Evolutionary conservation across 2,113 vertebrate species (phyloP).

Genomic region (Aplodontia rufa): DNA sequence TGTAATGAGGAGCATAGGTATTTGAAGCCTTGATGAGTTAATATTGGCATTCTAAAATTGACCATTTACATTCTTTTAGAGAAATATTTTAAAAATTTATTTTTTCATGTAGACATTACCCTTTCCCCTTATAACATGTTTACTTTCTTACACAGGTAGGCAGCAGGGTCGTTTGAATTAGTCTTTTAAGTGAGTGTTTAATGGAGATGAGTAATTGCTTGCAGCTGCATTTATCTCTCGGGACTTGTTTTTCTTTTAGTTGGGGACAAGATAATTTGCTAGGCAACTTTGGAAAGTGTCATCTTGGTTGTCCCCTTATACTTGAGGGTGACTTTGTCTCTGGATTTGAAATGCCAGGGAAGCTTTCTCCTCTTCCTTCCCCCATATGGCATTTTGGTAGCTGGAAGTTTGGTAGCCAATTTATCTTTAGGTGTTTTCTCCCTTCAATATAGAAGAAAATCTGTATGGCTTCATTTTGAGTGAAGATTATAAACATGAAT

Average conservation of each 20-base stretch:
- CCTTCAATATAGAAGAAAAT: background rate
- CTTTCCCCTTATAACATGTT: constrained; percentile 38
- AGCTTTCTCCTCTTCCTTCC: background rate
- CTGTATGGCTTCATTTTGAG: background rate
- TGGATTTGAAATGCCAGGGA: background rate
- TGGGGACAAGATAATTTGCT: constrained; percentile 61
- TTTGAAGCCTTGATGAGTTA: constrained; percentile 40
- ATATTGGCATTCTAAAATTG: background rate
- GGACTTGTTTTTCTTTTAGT: constrained; percentile 30
- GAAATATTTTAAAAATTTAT: background rate
- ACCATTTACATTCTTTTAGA: background rate
- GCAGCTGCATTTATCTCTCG: constrained; percentile 50
- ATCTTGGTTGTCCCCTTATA: background rate
- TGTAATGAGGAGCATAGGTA: background rate
- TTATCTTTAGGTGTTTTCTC: background rate
- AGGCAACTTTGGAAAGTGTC: constrained; percentile 41
- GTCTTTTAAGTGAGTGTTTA: constrained; percentile 59
- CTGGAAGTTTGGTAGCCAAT: background rate
- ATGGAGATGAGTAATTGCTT: constrained; percentile 69
- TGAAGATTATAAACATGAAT: background rate
- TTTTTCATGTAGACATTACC: background rate
- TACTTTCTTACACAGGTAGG: constrained; percentile 52
- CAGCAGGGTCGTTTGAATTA: background rate
- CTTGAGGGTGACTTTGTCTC: constrained; percentile 37
- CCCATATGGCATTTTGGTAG: background rate